phyloP scores from a whole-genome alignment of 2,888 invertebrate genomes.

The Leuctra nigra region DNA sequence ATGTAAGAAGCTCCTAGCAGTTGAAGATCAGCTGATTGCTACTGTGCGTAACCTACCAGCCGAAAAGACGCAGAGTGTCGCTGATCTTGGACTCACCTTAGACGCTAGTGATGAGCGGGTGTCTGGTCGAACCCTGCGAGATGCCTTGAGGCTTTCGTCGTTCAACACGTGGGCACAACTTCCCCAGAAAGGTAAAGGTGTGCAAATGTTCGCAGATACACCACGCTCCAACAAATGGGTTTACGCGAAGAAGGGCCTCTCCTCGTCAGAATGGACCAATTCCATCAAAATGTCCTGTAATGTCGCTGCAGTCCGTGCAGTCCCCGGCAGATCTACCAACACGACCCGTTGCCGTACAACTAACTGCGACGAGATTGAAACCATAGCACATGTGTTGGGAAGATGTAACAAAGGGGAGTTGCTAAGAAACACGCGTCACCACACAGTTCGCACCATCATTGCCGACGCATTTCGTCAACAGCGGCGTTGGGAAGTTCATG shows the following conservation, averaged over 20 bases:
- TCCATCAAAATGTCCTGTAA: no score
- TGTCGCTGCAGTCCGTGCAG: no score
- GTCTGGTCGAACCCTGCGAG: background rate
- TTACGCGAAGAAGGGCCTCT: no score
- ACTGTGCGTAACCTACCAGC: background rate
- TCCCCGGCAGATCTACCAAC: no score
- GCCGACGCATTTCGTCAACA: background rate
- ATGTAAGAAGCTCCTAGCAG: background rate
- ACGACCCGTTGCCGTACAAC: background rate
- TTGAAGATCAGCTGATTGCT: background rate
- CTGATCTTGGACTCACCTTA: no score
- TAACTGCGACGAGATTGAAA: no score
- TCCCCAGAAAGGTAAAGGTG: background rate
- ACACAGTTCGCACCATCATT: background rate
- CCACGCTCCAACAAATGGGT: slow-evolving; percentile 2
- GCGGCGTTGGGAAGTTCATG: background rate
- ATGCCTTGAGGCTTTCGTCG: background rate
- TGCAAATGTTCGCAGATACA: background rate
- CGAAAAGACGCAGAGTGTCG: no score
- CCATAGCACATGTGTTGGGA: slow-evolving; percentile 3
- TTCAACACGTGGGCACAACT: background rate
- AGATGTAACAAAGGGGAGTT: background rate
- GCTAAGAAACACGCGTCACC: background rate
- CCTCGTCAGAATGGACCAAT: no score
- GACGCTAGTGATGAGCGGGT: no score